Conservation (phyloP, 2,888 invertebrate genomes). For the Dolomedes plantarius region DNA sequence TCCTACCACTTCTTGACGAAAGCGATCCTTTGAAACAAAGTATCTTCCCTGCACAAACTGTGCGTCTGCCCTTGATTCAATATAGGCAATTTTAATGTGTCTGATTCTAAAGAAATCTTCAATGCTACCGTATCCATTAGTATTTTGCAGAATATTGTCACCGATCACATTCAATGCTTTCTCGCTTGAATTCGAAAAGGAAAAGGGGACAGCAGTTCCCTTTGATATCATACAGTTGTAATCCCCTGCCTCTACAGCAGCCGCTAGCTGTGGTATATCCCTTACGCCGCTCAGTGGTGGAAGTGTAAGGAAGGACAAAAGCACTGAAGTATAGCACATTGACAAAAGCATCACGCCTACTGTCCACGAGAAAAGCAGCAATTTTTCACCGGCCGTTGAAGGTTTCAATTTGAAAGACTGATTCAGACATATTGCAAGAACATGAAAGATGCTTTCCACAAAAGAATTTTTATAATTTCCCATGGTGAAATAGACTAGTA, state of each 20-base stretch:
- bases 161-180: neutral
- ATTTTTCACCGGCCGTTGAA: neutral
- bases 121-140: neutral
- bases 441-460: neutral
- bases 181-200: neutral
- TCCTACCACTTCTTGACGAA: neutral
- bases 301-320: neutral
- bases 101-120: neutral
- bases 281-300: neutral
- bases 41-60: neutral
- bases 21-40: neutral
- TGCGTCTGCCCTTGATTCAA: neutral
- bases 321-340: neutral
- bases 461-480: neutral
- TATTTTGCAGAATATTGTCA: neutral
- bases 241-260: neutral
- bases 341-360: neutral
- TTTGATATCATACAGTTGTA: neutral
- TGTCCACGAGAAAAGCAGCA: neutral
- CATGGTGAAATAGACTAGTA: neutral
- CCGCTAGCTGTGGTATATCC: neutral
- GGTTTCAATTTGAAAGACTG: neutral
- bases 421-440: neutral
- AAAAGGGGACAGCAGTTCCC: neutral
- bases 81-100: neutral